phyloP scores from a whole-genome alignment of 2,113 vertebrate species.

The Myotis lucifugus region DNA sequence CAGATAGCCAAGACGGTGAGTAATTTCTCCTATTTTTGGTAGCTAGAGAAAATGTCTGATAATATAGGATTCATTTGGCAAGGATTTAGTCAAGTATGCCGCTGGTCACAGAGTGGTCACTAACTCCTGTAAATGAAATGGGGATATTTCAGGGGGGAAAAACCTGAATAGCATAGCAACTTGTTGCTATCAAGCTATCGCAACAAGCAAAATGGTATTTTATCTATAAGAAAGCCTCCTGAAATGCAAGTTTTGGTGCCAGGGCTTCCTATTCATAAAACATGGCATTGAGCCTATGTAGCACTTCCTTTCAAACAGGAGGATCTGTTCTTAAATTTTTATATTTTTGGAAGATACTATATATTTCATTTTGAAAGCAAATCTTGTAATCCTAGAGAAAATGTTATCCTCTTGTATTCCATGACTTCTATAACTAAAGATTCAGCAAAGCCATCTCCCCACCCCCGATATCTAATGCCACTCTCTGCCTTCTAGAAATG shows the following conservation, averaged over 20 bases:
- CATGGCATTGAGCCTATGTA: not conserved
- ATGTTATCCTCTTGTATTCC: not conserved
- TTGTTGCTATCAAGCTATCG: not conserved
- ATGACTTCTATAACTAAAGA: not conserved
- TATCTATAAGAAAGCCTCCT: slow-evolving; percentile 6
- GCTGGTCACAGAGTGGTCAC: not conserved
- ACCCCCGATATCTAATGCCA: not conserved
- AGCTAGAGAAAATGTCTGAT: not conserved
- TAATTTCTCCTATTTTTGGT: slow-evolving; percentile 38
- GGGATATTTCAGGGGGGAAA: not conserved
- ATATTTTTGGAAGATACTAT: not conserved
- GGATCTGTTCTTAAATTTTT: not conserved
- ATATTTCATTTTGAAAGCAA: slow-evolving; percentile 24
- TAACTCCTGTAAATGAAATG: slow-evolving; percentile 6
- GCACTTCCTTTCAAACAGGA: slow-evolving; percentile 18
- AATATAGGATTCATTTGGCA: not conserved
- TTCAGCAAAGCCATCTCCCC: not conserved
- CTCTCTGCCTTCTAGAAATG: not conserved
- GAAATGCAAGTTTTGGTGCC: not conserved
- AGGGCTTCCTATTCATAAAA: not conserved
- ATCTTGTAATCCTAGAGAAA: not conserved
- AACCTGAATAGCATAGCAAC: not conserved
- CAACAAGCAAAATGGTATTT: not conserved
- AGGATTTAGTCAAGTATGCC: not conserved
- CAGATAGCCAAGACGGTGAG: not conserved